Percentiles rank a stretch among this genome's conserved stretches.
Conservation (phyloP, 53 echinoderm and acorn worm genomes). For the Henricia sp. region DNA sequence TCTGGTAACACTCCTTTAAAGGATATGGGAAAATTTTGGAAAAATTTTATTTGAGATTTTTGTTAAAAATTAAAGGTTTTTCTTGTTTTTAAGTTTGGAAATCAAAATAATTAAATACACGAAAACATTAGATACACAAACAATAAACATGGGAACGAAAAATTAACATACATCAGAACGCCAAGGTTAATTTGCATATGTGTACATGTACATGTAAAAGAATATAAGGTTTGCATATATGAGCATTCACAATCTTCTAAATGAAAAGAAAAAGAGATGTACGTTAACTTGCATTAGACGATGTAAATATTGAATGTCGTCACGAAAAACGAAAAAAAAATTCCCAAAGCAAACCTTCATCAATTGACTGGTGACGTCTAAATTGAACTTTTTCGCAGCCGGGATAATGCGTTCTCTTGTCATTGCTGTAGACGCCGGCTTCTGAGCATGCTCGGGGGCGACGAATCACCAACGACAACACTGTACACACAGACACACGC, state of each 20-base stretch:
- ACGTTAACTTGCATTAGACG: slow-evolving; percentile 16
- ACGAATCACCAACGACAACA: slow-evolving; percentile 56
- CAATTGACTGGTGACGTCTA: slow-evolving; percentile 48
- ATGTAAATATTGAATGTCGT: no score
- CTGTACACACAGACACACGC: slow-evolving; percentile 19
- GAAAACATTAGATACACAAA: neutral
- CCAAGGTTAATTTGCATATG: no score
- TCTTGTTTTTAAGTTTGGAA: no score
- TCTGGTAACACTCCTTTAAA: no score
- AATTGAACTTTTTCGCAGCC: neutral
- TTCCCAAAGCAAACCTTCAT: slow-evolving; percentile 57
- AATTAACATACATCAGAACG: neutral
- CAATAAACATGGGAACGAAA: neutral
- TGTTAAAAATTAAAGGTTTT: no score
- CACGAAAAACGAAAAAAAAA: neutral
- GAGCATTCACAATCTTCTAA: no score
- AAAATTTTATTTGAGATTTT: no score
- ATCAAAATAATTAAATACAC: no score
- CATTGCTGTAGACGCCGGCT: neutral
- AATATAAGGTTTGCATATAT: no score
- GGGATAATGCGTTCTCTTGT: neutral
- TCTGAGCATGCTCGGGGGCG: slow-evolving; percentile 51
- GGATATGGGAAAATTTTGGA: no score
- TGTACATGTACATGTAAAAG: neutral
- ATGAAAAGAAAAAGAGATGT: neutral